A percentile compares a stretch with the other conserved stretches of the same genome.
Evolutionary conservation across 2,113 vertebrate genomes (phyloP).

Genomic region (Chlorodrepanis virens): DNA sequence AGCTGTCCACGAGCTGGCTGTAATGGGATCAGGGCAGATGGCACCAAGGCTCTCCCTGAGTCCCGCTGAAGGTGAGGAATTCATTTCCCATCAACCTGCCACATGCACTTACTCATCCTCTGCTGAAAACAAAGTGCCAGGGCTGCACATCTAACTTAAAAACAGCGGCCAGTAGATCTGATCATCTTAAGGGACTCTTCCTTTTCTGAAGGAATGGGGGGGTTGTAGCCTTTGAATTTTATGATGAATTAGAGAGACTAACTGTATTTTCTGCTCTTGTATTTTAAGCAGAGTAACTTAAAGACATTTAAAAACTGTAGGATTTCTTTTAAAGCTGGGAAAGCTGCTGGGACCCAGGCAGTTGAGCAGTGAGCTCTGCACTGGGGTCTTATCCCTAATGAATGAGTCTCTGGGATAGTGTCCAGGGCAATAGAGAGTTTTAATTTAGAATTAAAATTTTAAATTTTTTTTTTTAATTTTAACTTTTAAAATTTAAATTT

Average conservation of each 20-base stretch:
- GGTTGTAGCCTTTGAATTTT: neutral
- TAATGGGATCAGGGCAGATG: conserved; percentile 57
- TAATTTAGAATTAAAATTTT: neutral
- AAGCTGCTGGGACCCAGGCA: neutral
- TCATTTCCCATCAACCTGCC: neutral
- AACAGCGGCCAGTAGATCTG: neutral
- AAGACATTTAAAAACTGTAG: neutral
- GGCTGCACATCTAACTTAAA: neutral
- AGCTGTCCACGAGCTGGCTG: neutral
- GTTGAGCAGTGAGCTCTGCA: neutral
- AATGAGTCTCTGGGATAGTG: neutral
- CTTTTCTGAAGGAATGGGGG: neutral
- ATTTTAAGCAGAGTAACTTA: neutral
- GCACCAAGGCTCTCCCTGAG: neutral
- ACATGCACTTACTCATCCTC: neutral
- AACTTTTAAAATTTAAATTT: no score
- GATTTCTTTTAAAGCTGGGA: neutral
- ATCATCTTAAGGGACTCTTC: neutral
- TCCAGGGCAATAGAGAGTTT: neutral
- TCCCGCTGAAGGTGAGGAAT: conserved; percentile 12
- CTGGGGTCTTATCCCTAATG: neutral
- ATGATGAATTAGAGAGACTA: neutral
- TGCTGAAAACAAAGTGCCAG: neutral
- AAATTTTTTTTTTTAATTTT: no score
- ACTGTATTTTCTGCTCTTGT: neutral